Evolutionary conservation across 2,113 vertebrate species (phyloP).

Genomic region (Burhinus oedicnemus): DNA sequence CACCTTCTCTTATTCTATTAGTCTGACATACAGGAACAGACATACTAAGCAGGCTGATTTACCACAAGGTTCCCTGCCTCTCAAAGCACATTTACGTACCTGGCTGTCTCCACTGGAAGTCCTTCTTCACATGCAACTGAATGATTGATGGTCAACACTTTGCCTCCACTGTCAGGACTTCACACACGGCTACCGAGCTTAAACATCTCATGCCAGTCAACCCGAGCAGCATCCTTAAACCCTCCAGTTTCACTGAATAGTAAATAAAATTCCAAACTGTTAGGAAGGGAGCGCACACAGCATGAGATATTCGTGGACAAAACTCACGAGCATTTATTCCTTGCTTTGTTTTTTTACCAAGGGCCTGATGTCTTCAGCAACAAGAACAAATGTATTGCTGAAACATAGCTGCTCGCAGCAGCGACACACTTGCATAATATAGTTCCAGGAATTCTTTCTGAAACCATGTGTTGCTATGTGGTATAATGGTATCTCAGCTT

Average conservation of each 20-base stretch:
- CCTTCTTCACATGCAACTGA: not conserved
- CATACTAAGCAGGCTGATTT: not conserved
- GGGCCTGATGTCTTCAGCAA: not conserved
- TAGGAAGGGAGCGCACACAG: not conserved
- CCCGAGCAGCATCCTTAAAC: not conserved
- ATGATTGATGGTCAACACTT: not conserved
- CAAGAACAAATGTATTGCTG: not conserved
- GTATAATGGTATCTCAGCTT: not conserved
- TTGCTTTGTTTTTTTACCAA: not conserved
- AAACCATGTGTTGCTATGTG: not conserved
- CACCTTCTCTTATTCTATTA: not conserved
- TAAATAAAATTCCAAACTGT: rapidly evolving
- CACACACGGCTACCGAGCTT: rapidly evolving
- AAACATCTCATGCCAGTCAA: not conserved
- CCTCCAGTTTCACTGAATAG: rapidly evolving
- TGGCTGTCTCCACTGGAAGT: not conserved
- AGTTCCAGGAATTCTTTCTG: not conserved
- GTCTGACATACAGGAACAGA: not conserved
- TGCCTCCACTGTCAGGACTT: not conserved
- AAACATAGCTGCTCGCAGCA: not conserved
- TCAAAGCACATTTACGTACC: rapidly evolving
- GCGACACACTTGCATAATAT: not conserved
- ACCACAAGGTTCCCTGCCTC: not conserved
- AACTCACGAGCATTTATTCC: not conserved
- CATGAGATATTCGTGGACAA: not conserved